phyloP scores from a whole-genome alignment of 1,140 invertebrate species.

The Temnothorax longispinosus region DNA sequence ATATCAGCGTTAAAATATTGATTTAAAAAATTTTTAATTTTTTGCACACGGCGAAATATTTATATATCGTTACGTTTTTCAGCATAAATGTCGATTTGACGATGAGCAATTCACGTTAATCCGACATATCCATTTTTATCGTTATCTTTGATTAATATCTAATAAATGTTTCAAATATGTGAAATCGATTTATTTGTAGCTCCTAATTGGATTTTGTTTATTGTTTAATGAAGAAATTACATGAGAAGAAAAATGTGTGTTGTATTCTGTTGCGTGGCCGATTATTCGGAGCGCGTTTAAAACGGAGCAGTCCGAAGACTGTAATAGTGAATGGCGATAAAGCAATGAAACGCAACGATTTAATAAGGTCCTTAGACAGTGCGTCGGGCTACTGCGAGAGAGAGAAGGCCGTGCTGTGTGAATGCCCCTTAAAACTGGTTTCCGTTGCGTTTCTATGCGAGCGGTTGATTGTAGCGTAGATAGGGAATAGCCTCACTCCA shows the following conservation, averaged over 20 bases:
- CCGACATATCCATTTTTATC: background rate
- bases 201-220: background rate
- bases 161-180: background rate
- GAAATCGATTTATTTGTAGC: background rate
- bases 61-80: background rate
- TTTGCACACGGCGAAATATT: background rate
- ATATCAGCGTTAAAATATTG: background rate
- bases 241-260: background rate
- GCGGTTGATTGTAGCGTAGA: constrained; percentile 54
- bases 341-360: constrained; percentile 12
- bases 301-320: background rate
- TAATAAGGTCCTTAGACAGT: constrained; percentile 22
- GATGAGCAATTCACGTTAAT: background rate
- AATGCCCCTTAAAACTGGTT: constrained; percentile 65
- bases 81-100: background rate
- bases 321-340: constrained; percentile 24
- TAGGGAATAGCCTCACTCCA: constrained; percentile 65
- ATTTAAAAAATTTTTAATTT: background rate
- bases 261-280: background rate
- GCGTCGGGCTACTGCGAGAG: background rate
- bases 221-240: constrained; percentile 6
- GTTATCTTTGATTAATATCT: background rate
- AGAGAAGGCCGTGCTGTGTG: constrained; percentile 20
- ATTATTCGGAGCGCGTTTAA: constrained; percentile 3
- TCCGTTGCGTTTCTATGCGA: constrained; percentile 55